Conservation (phyloP, 2,113 vertebrate genomes). For the Osmerus eperlanus region DNA sequence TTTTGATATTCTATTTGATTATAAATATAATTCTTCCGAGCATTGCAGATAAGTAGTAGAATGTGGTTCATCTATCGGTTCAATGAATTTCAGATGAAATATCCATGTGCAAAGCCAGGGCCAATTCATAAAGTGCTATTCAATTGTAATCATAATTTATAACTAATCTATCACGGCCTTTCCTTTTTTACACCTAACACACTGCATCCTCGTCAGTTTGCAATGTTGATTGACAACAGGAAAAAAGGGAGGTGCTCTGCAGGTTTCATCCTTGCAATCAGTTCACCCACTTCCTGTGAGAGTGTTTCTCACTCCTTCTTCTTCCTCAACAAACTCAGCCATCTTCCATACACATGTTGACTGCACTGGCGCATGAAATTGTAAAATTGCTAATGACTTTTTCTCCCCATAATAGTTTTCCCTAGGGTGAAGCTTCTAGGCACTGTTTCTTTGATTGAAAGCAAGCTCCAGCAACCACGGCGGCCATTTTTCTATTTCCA, state of each 20-base stretch:
- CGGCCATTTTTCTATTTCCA: conserved; percentile 49
- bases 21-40: too few species aligned
- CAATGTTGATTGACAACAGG: conserved; percentile 5
- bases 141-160: too few species aligned
- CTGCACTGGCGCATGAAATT: conserved; percentile 61
- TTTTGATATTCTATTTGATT: too few species aligned
- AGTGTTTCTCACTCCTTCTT: conserved; percentile 38
- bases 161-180: background rate
- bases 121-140: too few species aligned
- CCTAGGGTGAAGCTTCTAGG: conserved; percentile 50
- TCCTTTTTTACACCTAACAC: background rate
- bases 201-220: conserved; percentile 18
- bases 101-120: too few species aligned
- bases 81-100: too few species aligned
- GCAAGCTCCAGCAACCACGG: conserved; percentile 36
- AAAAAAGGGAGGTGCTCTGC: background rate
- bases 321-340: background rate
- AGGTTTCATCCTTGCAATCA: too few species aligned
- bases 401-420: conserved; percentile 56
- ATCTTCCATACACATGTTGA: conserved; percentile 43
- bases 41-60: too few species aligned
- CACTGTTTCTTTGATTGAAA: conserved; percentile 49
- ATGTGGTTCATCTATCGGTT: too few species aligned
- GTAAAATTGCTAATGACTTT: conserved; percentile 64
- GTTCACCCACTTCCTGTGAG: conserved; percentile 14